Percentiles rank a stretch among this genome's conserved stretches.
Conservation (phyloP, 2,888 invertebrate genomes). For the Pediacus dermestoides region DNA sequence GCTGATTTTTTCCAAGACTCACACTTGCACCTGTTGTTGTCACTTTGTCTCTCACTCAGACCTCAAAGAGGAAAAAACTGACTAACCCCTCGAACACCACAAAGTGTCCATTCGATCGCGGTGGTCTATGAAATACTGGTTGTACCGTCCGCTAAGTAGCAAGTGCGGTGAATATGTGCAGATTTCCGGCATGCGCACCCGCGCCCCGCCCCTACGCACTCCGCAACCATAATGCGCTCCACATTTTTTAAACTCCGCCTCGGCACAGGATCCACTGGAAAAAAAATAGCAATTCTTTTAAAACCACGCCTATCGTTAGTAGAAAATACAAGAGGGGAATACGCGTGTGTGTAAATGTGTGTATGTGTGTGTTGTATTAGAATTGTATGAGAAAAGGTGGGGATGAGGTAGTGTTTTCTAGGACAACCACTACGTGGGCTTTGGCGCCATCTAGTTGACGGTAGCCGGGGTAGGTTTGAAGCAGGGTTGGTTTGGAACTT, state of each 20-base stretch:
- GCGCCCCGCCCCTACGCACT: constrained; percentile 40
- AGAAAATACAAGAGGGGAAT: constrained; percentile 24
- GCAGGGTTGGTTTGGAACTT: neutral
- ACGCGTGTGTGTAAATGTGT: too few species aligned
- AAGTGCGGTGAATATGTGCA: constrained; percentile 41
- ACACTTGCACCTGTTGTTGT: constrained; percentile 19
- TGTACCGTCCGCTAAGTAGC: constrained; percentile 21
- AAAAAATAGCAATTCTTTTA: constrained; percentile 42
- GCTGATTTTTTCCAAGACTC: too few species aligned
- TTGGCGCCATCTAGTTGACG: constrained; percentile 26
- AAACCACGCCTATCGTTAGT: constrained; percentile 38
- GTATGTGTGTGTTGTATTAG: too few species aligned
- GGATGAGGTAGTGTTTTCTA: constrained; percentile 26
- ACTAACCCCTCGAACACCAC: constrained; percentile 9
- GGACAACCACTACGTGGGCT: constrained; percentile 1
- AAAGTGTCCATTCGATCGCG: constrained; percentile 23
- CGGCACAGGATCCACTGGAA: constrained; percentile 29
- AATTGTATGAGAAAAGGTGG: constrained; percentile 25
- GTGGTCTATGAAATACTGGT: constrained; percentile 29
- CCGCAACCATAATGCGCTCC: constrained; percentile 41
- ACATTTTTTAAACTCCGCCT: constrained; percentile 48
- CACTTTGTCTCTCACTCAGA: constrained; percentile 14
- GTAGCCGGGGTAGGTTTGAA: constrained; percentile 18
- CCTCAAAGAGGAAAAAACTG: too few species aligned
- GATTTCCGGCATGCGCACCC: constrained; percentile 45